Conservation (phyloP, 2,113 vertebrate species). For the Pipa parva region DNA sequence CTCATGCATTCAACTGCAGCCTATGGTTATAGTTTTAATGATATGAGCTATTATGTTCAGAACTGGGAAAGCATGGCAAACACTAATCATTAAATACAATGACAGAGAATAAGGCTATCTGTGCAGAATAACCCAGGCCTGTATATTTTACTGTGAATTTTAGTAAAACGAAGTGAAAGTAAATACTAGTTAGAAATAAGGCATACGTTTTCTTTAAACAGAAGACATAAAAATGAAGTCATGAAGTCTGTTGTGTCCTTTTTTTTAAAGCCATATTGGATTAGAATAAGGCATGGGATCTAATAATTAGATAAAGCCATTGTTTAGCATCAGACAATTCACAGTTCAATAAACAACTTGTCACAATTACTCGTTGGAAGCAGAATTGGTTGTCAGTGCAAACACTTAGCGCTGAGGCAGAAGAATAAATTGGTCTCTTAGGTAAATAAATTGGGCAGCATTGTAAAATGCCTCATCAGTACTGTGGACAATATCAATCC, state of each 20-base stretch:
- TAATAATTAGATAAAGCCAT: conserved; percentile 74
- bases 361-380: conserved; percentile 76
- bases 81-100: too few relatives aligned
- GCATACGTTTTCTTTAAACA: too few relatives aligned
- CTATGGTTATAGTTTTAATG: too few relatives aligned
- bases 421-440: conserved; percentile 80
- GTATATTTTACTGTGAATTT: too few relatives aligned
- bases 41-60: too few relatives aligned
- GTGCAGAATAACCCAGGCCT: too few relatives aligned
- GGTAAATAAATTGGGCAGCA: conserved; percentile 71
- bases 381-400: conserved; percentile 71
- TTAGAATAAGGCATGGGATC: conserved; percentile 48
- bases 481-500: conserved; percentile 61
- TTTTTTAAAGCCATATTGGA: conserved; percentile 4
- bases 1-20: too few relatives aligned
- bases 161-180: too few relatives aligned
- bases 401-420: conserved; percentile 64
- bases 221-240: not conserved
- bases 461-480: conserved; percentile 62
- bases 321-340: conserved; percentile 69
- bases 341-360: conserved; percentile 82
- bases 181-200: too few relatives aligned
- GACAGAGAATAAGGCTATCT: too few relatives aligned
- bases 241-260: not conserved
- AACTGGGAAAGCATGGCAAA: too few relatives aligned